Evolutionary conservation across 37 sponge, comb jelly and placozoan genomes (phyloP).

Genomic region (Haliclona indistincta): DNA sequence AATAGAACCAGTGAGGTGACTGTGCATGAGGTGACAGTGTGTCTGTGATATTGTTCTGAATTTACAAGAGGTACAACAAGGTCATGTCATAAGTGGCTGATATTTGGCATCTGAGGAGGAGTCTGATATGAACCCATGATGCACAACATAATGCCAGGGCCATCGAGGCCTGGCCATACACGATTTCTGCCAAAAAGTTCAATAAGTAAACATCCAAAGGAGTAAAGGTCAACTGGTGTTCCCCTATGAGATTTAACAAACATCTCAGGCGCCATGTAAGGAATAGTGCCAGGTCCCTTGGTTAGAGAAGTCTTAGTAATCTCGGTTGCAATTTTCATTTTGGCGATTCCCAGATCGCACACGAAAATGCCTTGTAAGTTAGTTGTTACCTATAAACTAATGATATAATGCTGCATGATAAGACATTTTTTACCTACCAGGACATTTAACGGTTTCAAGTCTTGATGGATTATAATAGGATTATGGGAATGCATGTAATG

Average conservation of each 20-base stretch:
- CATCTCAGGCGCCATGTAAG: slow-evolving; percentile 53
- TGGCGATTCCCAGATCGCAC: slow-evolving; percentile 53
- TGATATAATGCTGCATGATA: neutral
- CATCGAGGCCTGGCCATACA: slow-evolving; percentile 25
- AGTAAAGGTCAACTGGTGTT: slow-evolving; percentile 8
- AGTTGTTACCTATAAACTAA: slow-evolving; percentile 7
- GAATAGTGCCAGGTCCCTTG: slow-evolving; percentile 23
- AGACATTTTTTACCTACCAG: slow-evolving; percentile 20
- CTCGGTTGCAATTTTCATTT: slow-evolving; percentile 3
- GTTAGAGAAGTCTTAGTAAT: slow-evolving; percentile 10
- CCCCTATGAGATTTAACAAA: slow-evolving; percentile 3
- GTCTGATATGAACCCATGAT: slow-evolving; percentile 21
- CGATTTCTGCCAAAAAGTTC: slow-evolving; percentile 11
- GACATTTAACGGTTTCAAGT: slow-evolving; percentile 51
- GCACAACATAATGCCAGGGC: slow-evolving; percentile 3
- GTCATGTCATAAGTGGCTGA: neutral
- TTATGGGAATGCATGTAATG: slow-evolving; percentile 39
- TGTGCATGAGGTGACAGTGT: too few relatives aligned
- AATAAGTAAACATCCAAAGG: slow-evolving; percentile 25
- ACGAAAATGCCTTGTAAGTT: slow-evolving; percentile 15
- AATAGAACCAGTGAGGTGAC: too few relatives aligned
- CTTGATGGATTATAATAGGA: slow-evolving; percentile 48
- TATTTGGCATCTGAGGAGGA: neutral
- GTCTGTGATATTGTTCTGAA: too few relatives aligned
- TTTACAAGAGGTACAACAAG: too few relatives aligned